Base-by-base conservation (phyloP, 2,888 invertebrate genomes). In the Pandemis heparana region DNA sequence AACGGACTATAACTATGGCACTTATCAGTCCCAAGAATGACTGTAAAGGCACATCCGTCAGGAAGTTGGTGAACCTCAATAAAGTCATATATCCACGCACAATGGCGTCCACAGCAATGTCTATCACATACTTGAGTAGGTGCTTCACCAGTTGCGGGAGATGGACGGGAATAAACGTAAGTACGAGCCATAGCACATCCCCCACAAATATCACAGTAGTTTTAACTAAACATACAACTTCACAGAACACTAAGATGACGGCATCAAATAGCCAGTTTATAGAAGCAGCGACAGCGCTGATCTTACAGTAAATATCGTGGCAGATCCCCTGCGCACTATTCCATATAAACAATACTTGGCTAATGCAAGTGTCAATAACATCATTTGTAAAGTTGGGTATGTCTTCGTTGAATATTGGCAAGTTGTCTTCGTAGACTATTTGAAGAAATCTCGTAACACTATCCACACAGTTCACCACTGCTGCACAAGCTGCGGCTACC, bases 31-130 rank as follows among this genome's bases (percentile, higher is more conserved):
- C 94, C 78, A 91, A 80, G 77, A 94, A 92, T 56, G 94, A 93
- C 79, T 94, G 87, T 72, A 94, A 86, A 82, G 94, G 94, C 81
- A 94, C 92, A 88, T 94, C 94, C 64, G 92, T 90, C 71, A 94
- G 82, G 82, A 89, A 94, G 79, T 93, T 92, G 10, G 92, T 92
- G 71, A 92, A 83, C 75, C 83, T 87, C 72, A 94, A 83, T 75
- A 94, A 83, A 53, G 80, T 81, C 88, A 87, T 87, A 74, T 94
- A 93, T 0, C 79, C 81, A 79, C 91, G 86, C 48, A 91, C 81
- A 59, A 86, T 75, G 60, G 76, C 65, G 62, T 76, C 79, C 12
- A 86, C 69, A 46, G 87, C 56, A 43, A 80, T 60, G 64, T 86
- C 84, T 38, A 78, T 82, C 14, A 89, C 70, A 78, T 81, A 82